Conservation (phyloP, 2,113 vertebrate genomes). For the Phocoena sinus region DNA sequence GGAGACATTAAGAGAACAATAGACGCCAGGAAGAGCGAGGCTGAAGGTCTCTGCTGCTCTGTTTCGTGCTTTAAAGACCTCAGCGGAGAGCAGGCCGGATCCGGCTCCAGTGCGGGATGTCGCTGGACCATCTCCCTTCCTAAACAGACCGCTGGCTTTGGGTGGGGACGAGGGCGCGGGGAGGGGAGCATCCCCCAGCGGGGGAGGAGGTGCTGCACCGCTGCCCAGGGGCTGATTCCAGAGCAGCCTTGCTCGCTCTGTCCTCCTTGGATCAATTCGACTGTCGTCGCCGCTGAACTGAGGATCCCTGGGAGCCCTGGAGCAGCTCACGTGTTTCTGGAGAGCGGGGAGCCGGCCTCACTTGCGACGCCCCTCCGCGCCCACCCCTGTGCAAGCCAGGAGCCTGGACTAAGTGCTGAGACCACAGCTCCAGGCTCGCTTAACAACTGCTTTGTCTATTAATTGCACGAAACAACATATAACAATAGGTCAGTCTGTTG, state of each 20-base stretch:
- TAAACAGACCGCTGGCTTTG: neutral
- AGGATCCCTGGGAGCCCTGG: neutral
- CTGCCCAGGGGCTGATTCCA: neutral
- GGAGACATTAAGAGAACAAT: neutral
- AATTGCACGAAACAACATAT: neutral
- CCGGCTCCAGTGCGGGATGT: rapidly evolving
- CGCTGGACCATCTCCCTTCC: neutral
- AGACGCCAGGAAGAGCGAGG: neutral
- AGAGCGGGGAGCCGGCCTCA: too few species aligned
- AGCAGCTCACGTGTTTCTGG: neutral
- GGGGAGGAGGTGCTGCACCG: too few species aligned
- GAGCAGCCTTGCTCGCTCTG: neutral
- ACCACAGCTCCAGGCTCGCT: neutral
- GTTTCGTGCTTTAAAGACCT: neutral
- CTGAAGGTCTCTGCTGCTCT: neutral
- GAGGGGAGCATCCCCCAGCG: too few species aligned
- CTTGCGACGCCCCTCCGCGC: neutral
- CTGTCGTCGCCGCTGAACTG: rapidly evolving
- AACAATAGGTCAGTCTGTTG: conserved; percentile 6
- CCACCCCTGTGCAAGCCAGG: rapidly evolving
- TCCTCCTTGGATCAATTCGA: neutral
- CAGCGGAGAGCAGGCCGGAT: neutral
- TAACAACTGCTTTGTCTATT: neutral
- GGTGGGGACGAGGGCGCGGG: rapidly evolving
- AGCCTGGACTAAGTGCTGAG: neutral